Evolutionary conservation across 2,113 vertebrate species (phyloP), one percentile per base, ranked within the genome.

Genomic region (Tichodroma muraria): DNA sequence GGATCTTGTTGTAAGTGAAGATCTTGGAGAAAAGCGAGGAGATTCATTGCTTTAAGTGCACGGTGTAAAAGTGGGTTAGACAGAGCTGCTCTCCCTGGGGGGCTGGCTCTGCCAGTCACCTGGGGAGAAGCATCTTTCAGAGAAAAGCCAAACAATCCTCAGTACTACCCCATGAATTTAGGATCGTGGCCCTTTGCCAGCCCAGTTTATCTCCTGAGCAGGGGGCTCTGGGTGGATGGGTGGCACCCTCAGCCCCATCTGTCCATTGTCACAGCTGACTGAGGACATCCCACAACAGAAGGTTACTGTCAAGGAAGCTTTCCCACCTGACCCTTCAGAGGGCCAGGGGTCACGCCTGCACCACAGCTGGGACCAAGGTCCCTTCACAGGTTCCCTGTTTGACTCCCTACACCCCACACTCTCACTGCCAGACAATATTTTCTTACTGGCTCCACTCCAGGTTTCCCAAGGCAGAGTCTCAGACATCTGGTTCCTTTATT

Each of bases 1-100:
- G 85, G 80, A 95, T 85, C 85, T 92, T 88, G 59, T 83, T 88
- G 88, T 88, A 69, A 93, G 78, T 38, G 85, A 94, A 69, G 93
- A 89, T 76, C 89, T 81, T 28, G 49, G 60, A 81, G 70, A 54
- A 91, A 76, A 93, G 75, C 3, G 28, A 80, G 38, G 68, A 92
- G 85, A 83, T 85, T 83, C 52, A 27, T 78, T 88, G 75, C 83
- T 80, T 90, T 80, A 86, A 90, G 64, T 86, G 76, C 38, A 21
- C 2, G 22, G 30, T 83, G 4, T 21, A 22, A 70, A 96, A 96
- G 56, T 93, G 85, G 85, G 85, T 95, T 94, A 95, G 89, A 88
- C 47, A 80, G 71, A 37, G 14, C 59, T 57, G 61, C 80, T 90
- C 3, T 83, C 80, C 68, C 40, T 19, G 13, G 8, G 69, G 81